phyloP scores from a whole-genome alignment of 2,797 vertebrate genomes.

The Crax fasciolata region DNA sequence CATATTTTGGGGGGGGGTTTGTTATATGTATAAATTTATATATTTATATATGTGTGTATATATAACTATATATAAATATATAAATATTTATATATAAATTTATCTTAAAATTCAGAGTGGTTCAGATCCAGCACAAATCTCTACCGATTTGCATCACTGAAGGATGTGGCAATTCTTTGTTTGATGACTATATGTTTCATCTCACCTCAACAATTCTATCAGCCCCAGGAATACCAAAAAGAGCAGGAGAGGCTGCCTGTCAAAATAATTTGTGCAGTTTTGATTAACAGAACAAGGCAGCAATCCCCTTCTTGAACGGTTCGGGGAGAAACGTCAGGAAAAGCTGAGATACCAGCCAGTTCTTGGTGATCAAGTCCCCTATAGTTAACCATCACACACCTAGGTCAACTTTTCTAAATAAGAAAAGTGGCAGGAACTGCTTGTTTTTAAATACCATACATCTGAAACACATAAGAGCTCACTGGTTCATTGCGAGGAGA shows the following conservation, averaged over 20 bases:
- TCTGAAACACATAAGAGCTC: not conserved
- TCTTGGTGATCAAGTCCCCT: not conserved
- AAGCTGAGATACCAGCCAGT: not conserved
- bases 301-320: not conserved
- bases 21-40: too few species aligned
- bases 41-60: too few species aligned
- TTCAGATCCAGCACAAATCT: not conserved
- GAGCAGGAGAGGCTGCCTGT: conserved; percentile 46
- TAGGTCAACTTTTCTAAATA: not conserved
- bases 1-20: too few species aligned
- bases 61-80: not conserved
- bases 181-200: conserved; percentile 18
- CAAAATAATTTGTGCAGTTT: conserved; percentile 42
- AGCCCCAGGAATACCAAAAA: conserved; percentile 35
- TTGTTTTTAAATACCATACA: not conserved
- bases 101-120: not conserved
- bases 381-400: not conserved
- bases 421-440: not conserved
- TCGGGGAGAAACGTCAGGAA: not conserved
- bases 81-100: not conserved
- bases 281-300: conserved; percentile 51
- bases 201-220: conserved; percentile 52
- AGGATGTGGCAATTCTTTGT: not conserved
- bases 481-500: not conserved
- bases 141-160: not conserved